These are phyloP conservation scores for Dendrolimus pini DNA, from an alignment of 2,888 invertebrate genomes.

Conservation along the genomic window DNA sequence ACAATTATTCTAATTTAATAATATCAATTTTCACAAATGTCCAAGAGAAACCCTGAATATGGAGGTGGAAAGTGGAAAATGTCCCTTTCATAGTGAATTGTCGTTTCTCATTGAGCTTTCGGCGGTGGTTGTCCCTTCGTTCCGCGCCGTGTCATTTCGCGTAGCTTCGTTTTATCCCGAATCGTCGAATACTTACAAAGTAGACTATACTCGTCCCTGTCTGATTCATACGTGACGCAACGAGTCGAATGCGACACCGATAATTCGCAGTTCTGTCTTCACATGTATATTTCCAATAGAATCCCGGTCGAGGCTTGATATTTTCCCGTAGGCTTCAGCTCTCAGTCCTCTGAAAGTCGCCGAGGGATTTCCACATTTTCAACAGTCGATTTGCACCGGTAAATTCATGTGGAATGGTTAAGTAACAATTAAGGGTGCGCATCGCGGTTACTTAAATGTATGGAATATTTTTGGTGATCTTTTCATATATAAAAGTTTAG, in stretches of 20 bases:
- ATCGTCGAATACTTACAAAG: conserved; percentile 14
- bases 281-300: conserved; percentile 43
- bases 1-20: neutral
- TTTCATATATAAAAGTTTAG: neutral
- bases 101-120: conserved; percentile 65
- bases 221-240: conserved; percentile 49
- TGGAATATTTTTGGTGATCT: neutral
- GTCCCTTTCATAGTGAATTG: conserved; percentile 57
- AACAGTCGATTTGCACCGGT: conserved; percentile 21
- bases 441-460: conserved; percentile 10
- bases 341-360: conserved; percentile 54
- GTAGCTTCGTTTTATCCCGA: conserved; percentile 30
- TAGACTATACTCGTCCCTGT: conserved; percentile 29
- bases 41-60: conserved; percentile 22
- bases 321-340: conserved; percentile 67
- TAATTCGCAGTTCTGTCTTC: conserved; percentile 15
- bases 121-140: conserved; percentile 35
- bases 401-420: conserved; percentile 55
- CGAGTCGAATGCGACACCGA: conserved; percentile 35
- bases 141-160: conserved; percentile 36
- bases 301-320: conserved; percentile 65
- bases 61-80: conserved; percentile 41
- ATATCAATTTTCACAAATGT: conserved; percentile 13
- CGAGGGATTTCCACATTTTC: conserved; percentile 27
- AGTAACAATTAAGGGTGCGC: conserved; percentile 41